phyloP scores from a whole-genome alignment of 2,113 vertebrate species.

The Anarhynchus alexandrinus region DNA sequence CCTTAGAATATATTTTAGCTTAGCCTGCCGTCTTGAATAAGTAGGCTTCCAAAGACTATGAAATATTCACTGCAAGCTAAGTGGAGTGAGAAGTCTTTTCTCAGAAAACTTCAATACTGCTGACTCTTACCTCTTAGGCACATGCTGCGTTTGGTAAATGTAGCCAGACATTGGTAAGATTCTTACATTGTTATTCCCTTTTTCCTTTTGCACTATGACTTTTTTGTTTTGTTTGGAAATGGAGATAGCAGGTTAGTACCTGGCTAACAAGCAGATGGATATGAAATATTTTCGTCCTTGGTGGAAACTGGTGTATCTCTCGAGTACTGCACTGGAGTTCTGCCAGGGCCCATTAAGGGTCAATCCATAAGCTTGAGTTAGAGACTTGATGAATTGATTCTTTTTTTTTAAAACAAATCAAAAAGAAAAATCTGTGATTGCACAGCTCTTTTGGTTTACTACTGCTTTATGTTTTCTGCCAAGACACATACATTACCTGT shows the following conservation, averaged over 20 bases:
- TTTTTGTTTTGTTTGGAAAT: background rate
- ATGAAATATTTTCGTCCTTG: background rate
- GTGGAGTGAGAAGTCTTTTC: background rate
- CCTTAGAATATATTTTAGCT: background rate
- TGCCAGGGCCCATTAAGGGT: background rate
- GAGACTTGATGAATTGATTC: background rate
- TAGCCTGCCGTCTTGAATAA: constrained; percentile 11
- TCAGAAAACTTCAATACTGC: background rate
- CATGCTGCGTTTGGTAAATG: background rate
- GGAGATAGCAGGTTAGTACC: background rate
- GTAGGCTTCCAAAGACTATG: background rate
- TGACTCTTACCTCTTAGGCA: background rate
- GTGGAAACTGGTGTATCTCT: background rate
- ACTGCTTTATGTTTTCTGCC: background rate
- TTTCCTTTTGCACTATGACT: background rate
- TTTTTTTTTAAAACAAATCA: background rate
- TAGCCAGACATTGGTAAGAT: background rate
- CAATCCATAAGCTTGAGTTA: background rate
- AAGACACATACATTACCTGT: background rate
- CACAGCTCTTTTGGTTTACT: background rate
- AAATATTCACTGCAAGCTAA: background rate
- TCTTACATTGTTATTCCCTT: background rate
- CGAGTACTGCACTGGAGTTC: background rate
- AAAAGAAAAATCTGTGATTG: background rate
- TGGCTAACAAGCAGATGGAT: background rate